Percentiles rank a stretch among this genome's conserved stretches.
Conservation (phyloP, 2,888 invertebrate species). For the Girardia tigrina region DNA sequence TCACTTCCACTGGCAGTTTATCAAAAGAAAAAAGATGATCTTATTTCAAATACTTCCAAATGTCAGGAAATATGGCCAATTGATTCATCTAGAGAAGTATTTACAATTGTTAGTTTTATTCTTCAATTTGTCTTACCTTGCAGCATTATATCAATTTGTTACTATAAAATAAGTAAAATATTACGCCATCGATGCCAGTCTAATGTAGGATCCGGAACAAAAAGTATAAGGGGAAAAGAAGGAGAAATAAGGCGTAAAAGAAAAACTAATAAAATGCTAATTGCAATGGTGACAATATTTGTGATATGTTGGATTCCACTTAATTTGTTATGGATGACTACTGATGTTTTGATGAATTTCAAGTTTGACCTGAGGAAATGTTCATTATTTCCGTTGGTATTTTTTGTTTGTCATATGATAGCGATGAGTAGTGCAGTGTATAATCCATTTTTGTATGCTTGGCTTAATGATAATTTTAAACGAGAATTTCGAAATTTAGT, state of each 20-base stretch:
- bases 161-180: slow-evolving; percentile 65
- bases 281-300: slow-evolving; percentile 87
- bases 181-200: slow-evolving; percentile 20
- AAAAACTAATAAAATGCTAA: slow-evolving; percentile 85
- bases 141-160: slow-evolving; percentile 79
- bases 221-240: slow-evolving; percentile 52
- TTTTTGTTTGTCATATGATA: slow-evolving; percentile 72
- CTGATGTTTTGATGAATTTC: slow-evolving; percentile 40
- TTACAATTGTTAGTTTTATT: slow-evolving; percentile 71
- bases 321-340: slow-evolving; percentile 70
- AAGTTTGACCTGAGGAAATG: slow-evolving; percentile 55
- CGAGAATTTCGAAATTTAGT: slow-evolving; percentile 59
- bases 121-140: slow-evolving; percentile 88
- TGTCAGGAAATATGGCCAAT: slow-evolving; percentile 10
- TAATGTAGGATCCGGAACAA: background rate
- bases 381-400: slow-evolving; percentile 71
- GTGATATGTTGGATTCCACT: slow-evolving; percentile 70
- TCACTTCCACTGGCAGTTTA: slow-evolving; percentile 78
- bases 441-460: slow-evolving; percentile 82
- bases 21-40: slow-evolving; percentile 42
- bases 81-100: slow-evolving; percentile 50
- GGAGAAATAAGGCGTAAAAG: slow-evolving; percentile 78
- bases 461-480: slow-evolving; percentile 83
- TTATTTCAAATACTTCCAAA: background rate
- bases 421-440: slow-evolving; percentile 87